Evolutionary conservation across 2,113 vertebrate genomes (phyloP).

Genomic region (Hypomesus transpacificus): DNA sequence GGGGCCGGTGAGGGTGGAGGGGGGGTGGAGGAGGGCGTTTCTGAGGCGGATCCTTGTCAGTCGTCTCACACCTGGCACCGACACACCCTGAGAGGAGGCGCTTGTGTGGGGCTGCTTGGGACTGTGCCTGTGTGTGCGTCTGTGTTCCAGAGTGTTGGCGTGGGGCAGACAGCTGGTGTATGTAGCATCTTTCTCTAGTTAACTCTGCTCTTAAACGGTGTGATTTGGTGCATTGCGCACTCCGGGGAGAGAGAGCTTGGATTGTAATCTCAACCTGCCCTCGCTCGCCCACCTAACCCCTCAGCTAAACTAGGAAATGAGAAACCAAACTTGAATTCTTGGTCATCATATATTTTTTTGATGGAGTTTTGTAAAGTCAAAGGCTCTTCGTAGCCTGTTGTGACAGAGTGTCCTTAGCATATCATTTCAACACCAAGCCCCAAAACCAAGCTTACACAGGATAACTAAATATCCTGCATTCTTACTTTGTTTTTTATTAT

Average conservation of each 20-base stretch:
- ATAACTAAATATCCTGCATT: not conserved
- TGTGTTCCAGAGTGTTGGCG: not conserved
- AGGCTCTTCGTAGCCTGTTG: not conserved
- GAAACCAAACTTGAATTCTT: slow-evolving; percentile 53
- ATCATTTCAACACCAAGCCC: not conserved
- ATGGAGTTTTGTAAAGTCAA: slow-evolving; percentile 14
- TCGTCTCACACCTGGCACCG: not conserved
- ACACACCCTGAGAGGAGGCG: slow-evolving; percentile 3
- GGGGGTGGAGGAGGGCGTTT: too few relatives aligned
- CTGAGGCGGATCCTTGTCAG: not conserved
- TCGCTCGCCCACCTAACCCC: not conserved
- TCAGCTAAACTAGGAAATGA: slow-evolving; percentile 16
- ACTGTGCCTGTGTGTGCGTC: slow-evolving; percentile 3
- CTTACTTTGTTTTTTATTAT: not conserved
- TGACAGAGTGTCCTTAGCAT: not conserved
- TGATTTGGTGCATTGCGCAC: not conserved
- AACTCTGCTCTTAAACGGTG: slow-evolving; percentile 1
- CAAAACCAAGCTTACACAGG: not conserved
- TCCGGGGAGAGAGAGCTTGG: not conserved
- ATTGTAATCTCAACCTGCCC: not conserved
- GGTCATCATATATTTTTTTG: slow-evolving; percentile 32
- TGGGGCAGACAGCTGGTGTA: slow-evolving; percentile 1
- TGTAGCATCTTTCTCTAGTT: slow-evolving; percentile 23
- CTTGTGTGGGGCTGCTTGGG: slow-evolving; percentile 7
- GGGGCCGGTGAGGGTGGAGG: not conserved